These are phyloP conservation scores for Dicaeum eximium DNA, from an alignment of 2,113 vertebrate genomes.

Conservation along the genomic window DNA sequence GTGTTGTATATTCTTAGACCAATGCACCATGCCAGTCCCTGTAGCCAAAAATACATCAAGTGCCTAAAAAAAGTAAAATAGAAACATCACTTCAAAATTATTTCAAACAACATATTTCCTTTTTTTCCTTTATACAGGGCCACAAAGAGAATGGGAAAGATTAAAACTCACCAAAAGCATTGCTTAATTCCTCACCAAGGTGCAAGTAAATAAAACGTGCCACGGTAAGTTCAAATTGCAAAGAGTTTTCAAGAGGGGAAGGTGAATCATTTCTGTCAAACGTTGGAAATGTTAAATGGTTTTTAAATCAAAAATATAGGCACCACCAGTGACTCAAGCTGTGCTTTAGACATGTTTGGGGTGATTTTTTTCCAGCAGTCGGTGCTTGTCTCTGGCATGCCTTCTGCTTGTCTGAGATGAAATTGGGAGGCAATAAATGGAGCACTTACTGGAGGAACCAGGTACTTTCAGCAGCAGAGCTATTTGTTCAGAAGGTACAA, in stretches of 20 bases:
- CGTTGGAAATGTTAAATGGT: slow-evolving; percentile 26
- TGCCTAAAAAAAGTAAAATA: slow-evolving; percentile 43
- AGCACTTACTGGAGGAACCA: neutral
- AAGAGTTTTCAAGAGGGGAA: slow-evolving; percentile 27
- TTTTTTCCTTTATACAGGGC: neutral
- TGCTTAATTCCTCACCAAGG: slow-evolving; percentile 24
- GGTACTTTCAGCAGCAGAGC: neutral
- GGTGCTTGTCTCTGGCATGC: neutral
- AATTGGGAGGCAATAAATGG: neutral
- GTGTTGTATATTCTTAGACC: slow-evolving; percentile 38
- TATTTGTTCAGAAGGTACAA: neutral
- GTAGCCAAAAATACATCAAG: slow-evolving; percentile 53
- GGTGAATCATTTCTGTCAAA: slow-evolving; percentile 55
- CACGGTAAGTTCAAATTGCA: slow-evolving; percentile 17
- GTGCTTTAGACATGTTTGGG: neutral
- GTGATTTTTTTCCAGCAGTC: neutral
- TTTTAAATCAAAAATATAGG: slow-evolving; percentile 36
- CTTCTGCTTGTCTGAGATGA: slow-evolving; percentile 1
- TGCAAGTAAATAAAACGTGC: slow-evolving; percentile 47
- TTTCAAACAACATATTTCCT: slow-evolving; percentile 20
- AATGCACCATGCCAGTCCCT: slow-evolving; percentile 17
- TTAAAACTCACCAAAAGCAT: slow-evolving; percentile 38
- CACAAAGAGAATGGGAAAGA: slow-evolving; percentile 49
- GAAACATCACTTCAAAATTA: slow-evolving; percentile 57
- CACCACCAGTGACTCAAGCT: neutral